Percentiles rank a stretch among this genome's conserved stretches.
phyloP scores from a whole-genome alignment of 2,888 invertebrate species.

The Watsonalla binaria region DNA sequence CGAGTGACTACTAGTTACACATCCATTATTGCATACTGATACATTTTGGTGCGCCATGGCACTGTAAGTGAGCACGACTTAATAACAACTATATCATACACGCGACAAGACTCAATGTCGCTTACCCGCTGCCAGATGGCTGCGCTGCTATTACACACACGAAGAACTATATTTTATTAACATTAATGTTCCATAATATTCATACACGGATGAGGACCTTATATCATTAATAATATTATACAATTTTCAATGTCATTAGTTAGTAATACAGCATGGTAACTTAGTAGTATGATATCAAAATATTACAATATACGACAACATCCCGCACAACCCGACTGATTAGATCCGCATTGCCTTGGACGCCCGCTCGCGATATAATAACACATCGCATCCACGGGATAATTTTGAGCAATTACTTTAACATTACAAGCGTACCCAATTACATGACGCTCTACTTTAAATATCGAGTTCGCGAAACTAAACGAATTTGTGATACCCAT shows the following conservation, averaged over 20 bases:
- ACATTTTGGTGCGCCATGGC: constrained; percentile 58
- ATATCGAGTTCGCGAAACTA: constrained; percentile 1
- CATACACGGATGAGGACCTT: constrained; percentile 15
- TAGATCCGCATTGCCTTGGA: constrained; percentile 25
- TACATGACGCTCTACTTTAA: constrained; percentile 8
- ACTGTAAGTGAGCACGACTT: constrained; percentile 43
- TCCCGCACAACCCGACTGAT: background rate
- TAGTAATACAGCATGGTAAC: constrained; percentile 35
- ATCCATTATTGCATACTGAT: constrained; percentile 32
- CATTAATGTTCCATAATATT: constrained; percentile 1
- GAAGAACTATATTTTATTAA: constrained; percentile 13
- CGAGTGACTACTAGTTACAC: constrained; percentile 28
- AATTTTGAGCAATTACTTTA: constrained; percentile 56
- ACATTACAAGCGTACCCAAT: constrained; percentile 14
- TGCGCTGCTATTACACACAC: constrained; percentile 9
- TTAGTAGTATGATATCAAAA: constrained; percentile 18
- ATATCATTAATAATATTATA: constrained; percentile 15
- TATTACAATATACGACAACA: constrained; percentile 3
- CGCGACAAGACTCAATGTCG: constrained; percentile 18
- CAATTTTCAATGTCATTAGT: constrained; percentile 25
- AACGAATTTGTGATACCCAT: constrained; percentile 52
- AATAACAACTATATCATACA: constrained; percentile 29
- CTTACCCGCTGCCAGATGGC: constrained; percentile 16
- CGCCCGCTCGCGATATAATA: constrained; percentile 35
- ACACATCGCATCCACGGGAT: constrained; percentile 39